A percentile compares a stretch with the other conserved stretches of the same genome.
These are phyloP conservation scores for Pygoscelis adeliae DNA, from an alignment of 2,113 vertebrate genomes.

Conservation along the genomic window DNA sequence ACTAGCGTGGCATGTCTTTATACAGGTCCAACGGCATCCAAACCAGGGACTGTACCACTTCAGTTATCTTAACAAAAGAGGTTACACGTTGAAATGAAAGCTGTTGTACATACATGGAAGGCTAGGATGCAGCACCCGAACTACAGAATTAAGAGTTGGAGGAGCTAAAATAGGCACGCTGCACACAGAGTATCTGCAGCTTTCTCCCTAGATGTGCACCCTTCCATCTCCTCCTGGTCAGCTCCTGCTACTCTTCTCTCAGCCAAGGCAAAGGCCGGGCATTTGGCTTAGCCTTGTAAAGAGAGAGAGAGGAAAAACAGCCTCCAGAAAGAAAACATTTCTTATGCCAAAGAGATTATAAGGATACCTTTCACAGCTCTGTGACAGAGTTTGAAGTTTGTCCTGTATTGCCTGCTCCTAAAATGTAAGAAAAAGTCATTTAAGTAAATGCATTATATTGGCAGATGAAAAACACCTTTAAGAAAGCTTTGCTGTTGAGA, in stretches of 20 bases:
- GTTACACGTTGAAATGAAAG: background rate
- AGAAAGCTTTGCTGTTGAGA: background rate
- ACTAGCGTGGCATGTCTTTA: rapidly evolving
- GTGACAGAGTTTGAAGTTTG: constrained; percentile 77
- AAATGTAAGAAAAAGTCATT: constrained; percentile 51
- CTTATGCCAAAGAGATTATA: background rate
- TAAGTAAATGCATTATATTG: background rate
- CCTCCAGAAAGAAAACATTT: background rate
- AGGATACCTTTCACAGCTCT: constrained; percentile 88
- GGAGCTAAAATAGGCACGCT: background rate
- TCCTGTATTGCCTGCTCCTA: constrained; percentile 83
- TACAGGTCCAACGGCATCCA: background rate
- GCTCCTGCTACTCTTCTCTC: background rate
- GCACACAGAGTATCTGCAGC: background rate
- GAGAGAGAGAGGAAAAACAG: background rate
- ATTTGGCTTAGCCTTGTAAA: background rate
- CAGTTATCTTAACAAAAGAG: background rate
- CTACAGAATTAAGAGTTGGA: background rate
- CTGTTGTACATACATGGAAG: background rate
- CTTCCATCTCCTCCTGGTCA: background rate
- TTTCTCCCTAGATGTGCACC: background rate
- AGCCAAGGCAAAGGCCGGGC: background rate
- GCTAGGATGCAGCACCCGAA: background rate
- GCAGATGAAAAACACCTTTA: background rate
- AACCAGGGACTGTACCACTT: background rate